phyloP scores from a whole-genome alignment of 2,113 vertebrate genomes.

The Lamprotornis superbus region DNA sequence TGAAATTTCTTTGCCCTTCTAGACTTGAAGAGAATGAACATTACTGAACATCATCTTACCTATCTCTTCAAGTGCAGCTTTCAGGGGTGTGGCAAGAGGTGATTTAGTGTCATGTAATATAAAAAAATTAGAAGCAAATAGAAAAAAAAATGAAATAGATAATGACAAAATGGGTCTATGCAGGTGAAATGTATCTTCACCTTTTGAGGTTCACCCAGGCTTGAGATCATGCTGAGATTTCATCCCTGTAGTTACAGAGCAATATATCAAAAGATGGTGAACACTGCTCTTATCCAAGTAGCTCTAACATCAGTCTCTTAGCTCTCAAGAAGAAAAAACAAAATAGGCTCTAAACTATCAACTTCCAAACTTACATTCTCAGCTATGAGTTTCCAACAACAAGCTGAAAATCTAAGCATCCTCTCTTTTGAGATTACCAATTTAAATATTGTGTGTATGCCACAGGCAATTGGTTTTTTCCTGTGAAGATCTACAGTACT shows the following conservation, averaged over 20 bases:
- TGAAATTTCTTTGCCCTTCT: not conserved
- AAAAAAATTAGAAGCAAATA: conserved; percentile 6
- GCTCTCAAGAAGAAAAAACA: not conserved
- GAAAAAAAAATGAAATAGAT: not conserved
- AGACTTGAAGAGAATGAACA: not conserved
- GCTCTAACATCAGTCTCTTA: conserved; percentile 22
- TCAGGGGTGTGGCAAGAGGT: not conserved
- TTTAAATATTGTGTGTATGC: conserved; percentile 45
- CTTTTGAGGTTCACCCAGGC: conserved; percentile 23
- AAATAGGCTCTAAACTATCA: conserved; percentile 33
- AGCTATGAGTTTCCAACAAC: conserved; percentile 25
- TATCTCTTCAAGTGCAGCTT: conserved; percentile 5
- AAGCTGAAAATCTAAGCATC: conserved; percentile 47
- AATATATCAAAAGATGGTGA: not conserved
- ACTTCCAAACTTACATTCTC: conserved; percentile 17
- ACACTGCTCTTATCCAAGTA: conserved; percentile 32
- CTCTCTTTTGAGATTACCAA: conserved; percentile 45
- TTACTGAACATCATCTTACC: not conserved
- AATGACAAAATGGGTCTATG: not conserved
- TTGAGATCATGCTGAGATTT: conserved; percentile 56
- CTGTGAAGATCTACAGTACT: conserved; percentile 19
- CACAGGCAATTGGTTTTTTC: conserved; percentile 10
- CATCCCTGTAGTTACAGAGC: conserved; percentile 19
- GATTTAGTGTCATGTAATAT: not conserved
- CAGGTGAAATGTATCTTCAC: conserved; percentile 9